These are phyloP conservation scores for Drosophila baimaii DNA, from an alignment of 1,140 invertebrate genomes.

Conservation along the genomic window DNA sequence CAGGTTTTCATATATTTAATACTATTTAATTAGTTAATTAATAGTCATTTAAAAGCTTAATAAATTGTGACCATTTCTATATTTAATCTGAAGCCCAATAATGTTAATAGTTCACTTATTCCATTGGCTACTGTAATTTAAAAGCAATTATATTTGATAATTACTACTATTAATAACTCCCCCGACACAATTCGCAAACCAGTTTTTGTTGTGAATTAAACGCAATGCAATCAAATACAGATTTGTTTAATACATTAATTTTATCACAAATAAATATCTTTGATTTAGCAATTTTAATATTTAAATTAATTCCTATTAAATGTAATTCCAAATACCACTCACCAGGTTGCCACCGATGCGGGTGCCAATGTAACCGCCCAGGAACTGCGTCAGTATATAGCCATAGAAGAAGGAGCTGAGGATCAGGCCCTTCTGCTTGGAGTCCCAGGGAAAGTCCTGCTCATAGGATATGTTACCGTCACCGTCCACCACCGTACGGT, in stretches of 20 bases:
- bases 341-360: conserved; percentile 89
- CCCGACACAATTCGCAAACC: not conserved
- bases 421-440: conserved; percentile 91
- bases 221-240: conserved; percentile 1
- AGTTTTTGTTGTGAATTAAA: not conserved
- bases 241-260: not conserved
- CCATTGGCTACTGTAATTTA: not conserved
- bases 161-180: not conserved
- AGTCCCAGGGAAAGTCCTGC: conserved; percentile 92
- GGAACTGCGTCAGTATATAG: conserved; percentile 90
- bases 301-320: conserved; percentile 83
- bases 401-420: conserved; percentile 95
- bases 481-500: conserved; percentile 85
- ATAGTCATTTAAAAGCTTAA: not conserved
- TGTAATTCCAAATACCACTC: conserved; percentile 84
- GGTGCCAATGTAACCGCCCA: conserved; percentile 90
- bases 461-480: conserved; percentile 86
- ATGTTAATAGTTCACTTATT: not conserved
- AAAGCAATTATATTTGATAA: conserved; percentile 9
- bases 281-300: conserved; percentile 36
- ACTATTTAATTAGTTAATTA: not conserved
- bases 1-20: no score
- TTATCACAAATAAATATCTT: not conserved
- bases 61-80: not conserved
- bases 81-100: not conserved